Evolutionary conservation across 2,797 vertebrate genomes (phyloP).

Genomic region (Melanotaenia nigrans): DNA sequence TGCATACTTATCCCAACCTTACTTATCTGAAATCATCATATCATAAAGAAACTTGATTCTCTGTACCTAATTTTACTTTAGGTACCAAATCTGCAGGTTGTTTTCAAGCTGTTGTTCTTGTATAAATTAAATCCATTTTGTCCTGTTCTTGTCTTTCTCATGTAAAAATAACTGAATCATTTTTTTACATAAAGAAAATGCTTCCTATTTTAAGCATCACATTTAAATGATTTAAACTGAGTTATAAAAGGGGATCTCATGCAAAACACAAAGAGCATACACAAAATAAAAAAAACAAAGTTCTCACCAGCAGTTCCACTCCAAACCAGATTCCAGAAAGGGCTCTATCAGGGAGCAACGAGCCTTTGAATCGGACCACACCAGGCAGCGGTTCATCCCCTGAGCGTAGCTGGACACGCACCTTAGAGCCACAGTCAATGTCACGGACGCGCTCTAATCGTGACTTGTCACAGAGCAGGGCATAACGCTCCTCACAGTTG

Average conservation of each 20-base stretch:
- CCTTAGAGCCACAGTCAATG: constrained; percentile 93
- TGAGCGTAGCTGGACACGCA: constrained; percentile 92
- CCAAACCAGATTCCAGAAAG: constrained; percentile 97
- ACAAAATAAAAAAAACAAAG: not conserved
- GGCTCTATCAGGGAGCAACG: constrained; percentile 91
- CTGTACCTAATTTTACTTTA: constrained; percentile 12
- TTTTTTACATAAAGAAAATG: not conserved
- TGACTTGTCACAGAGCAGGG: constrained; percentile 88
- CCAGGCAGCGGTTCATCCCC: constrained; percentile 94
- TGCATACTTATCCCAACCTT: not conserved
- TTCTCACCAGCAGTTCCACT: constrained; percentile 96
- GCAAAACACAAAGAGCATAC: not conserved
- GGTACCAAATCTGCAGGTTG: not conserved
- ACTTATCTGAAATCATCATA: not conserved
- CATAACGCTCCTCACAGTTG: constrained; percentile 95
- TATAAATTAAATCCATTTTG: not conserved
- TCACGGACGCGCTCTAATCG: constrained; percentile 90
- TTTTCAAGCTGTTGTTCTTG: not conserved
- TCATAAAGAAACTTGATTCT: not conserved
- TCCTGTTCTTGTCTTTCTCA: not conserved
- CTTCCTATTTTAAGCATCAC: not conserved
- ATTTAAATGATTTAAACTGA: not conserved
- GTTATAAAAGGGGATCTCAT: not conserved
- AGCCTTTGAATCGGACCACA: constrained; percentile 95
- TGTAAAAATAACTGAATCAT: not conserved